Percentiles rank a stretch among this genome's conserved stretches.
Conservation (phyloP, 2,797 vertebrate genomes). For the Vespertilio murinus region DNA sequence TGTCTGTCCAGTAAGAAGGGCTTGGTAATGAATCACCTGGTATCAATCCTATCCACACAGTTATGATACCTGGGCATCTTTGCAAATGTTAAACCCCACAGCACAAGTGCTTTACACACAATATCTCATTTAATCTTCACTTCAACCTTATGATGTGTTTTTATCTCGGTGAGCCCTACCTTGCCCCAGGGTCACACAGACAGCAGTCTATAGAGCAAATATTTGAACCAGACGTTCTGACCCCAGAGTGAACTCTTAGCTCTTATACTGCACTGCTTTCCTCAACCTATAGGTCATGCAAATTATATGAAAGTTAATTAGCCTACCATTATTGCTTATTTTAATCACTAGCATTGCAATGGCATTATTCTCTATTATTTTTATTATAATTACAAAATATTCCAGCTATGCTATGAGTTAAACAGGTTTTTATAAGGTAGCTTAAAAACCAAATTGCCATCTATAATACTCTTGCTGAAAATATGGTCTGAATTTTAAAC, state of each 20-base stretch:
- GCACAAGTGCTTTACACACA: neutral
- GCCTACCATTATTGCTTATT: conserved; percentile 22
- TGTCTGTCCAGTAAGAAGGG: neutral
- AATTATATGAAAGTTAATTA: conserved; percentile 65
- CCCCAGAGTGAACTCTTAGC: neutral
- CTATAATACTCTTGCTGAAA: conserved; percentile 48
- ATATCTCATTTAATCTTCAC: neutral
- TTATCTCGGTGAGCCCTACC: neutral
- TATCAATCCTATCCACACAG: neutral
- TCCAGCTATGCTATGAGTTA: conserved; percentile 55
- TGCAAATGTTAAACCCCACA: neutral
- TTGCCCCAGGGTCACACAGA: neutral
- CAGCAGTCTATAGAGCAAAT: neutral
- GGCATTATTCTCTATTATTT: conserved; percentile 54
- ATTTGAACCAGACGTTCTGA: conserved; percentile 53
- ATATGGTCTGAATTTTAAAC: conserved; percentile 63
- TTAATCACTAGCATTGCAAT: conserved; percentile 56
- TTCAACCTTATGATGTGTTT: neutral
- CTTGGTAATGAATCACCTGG: neutral
- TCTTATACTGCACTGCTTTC: neutral
- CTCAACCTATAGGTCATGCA: conserved; percentile 14
- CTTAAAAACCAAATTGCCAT: conserved; percentile 39
- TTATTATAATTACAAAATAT: conserved; percentile 64
- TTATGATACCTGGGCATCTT: neutral
- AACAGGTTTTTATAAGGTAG: conserved; percentile 63